Base-by-base conservation (phyloP, 2,113 vertebrate genomes). In the Salvelinus namaycush region DNA sequence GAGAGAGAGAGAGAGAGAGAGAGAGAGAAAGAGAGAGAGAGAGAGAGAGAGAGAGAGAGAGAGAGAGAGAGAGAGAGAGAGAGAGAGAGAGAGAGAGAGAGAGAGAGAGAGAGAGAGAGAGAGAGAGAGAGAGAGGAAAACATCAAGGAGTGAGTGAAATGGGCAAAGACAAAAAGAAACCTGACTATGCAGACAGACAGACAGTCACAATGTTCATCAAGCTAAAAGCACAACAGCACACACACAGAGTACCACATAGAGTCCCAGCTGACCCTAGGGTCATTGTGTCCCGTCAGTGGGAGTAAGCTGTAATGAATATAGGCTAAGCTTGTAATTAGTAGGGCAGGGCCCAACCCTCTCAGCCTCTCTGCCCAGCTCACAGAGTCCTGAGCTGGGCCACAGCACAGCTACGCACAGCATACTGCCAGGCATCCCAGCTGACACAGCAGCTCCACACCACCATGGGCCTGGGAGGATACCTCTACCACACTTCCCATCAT, bases 261-360 rank as follows among this genome's bases (percentile, higher is more conserved):
- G 51, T 6, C 66, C 24, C 70, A 70, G 81, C 72, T 79, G 74
- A 83, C 54, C 16, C 54, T 20, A 22, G n/a, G n/a, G 3, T n/a
- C n/a, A 60, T 60, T 20, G 78, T 81, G 24, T 49, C 57, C 57
- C 26, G 11, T 71, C 72, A 59, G 68, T 65, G 13, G 64, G 74
- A 71, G 78, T 34, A 60, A 49, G 73, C 75, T 82, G 81, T 86
- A 83, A 84, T 76, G 68, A 89, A 81, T 84, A 76, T 57, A 71
- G 76, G 62, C 67, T 77, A 75, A 83, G 69, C 77, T 81, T 74
- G 81, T 83, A 84, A 88, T 86, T 86, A 86, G 75, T 65, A 75
- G 73, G 27, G 14, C 27, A 27, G 29, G 74, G 29, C 68, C 54
- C 27, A 59, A 24, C 29, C 31, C n/a, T 2, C 24, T 54, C 68